phyloP scores from a whole-genome alignment of 1,140 invertebrate genomes.

The Macrobrachium rosenbergii region DNA sequence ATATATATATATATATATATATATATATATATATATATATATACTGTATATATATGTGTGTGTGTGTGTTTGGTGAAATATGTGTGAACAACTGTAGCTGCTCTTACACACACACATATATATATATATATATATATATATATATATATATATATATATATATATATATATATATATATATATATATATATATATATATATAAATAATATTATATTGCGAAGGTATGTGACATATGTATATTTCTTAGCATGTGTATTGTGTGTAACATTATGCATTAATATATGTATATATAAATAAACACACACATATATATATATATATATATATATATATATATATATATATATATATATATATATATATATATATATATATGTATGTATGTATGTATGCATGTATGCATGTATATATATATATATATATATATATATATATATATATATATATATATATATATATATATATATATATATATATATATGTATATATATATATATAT shows the following conservation, averaged over 20 bases:
- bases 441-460: neutral
- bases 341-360: neutral
- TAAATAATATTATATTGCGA: neutral
- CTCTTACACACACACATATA: neutral
- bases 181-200: slow-evolving; percentile 12
- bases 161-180: slow-evolving; percentile 26
- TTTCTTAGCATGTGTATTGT: neutral
- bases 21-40: no score
- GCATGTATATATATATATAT: neutral
- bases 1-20: neutral
- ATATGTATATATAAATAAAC: slow-evolving; percentile 2
- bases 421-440: neutral
- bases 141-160: slow-evolving; percentile 24
- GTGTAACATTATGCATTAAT: neutral
- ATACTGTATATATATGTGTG: no score
- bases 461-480: neutral
- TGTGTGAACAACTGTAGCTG: no score
- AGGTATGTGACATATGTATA: no score
- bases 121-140: neutral
- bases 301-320: neutral
- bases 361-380: neutral
- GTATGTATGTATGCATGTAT: neutral
- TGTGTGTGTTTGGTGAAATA: no score
- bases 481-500: neutral
- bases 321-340: neutral